phyloP scores from a whole-genome alignment of 2,113 vertebrate species.

The Zosterops borbonicus region DNA sequence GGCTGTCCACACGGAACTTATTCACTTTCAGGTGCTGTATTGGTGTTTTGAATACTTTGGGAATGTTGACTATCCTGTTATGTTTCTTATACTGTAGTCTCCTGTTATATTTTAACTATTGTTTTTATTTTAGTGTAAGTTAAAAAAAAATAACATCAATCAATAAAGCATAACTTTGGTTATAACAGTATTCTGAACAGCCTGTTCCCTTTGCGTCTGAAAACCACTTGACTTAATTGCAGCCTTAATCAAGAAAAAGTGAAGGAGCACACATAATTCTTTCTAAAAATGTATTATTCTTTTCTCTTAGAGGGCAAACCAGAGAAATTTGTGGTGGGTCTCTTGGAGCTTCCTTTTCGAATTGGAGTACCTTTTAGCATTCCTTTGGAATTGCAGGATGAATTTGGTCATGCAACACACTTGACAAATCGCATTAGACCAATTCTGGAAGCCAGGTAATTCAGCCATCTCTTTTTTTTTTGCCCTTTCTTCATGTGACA shows the following conservation, averaged over 20 bases:
- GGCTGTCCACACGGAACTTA: not conserved
- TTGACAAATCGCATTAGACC: slow-evolving; percentile 73
- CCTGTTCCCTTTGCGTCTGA: not conserved
- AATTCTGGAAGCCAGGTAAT: slow-evolving; percentile 80
- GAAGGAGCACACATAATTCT: not conserved
- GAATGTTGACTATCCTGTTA: not conserved
- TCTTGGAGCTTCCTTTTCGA: slow-evolving; percentile 70
- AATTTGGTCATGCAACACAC: slow-evolving; percentile 77
- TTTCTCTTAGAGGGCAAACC: slow-evolving; percentile 83
- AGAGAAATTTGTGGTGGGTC: slow-evolving; percentile 76
- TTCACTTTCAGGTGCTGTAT: not conserved
- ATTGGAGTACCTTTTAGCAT: slow-evolving; percentile 86
- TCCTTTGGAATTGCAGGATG: slow-evolving; percentile 83
- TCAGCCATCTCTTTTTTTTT: not conserved
- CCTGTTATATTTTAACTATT: not conserved
- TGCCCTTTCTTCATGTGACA: not conserved
- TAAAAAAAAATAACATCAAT: not conserved
- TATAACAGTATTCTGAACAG: not conserved
- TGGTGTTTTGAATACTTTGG: not conserved
- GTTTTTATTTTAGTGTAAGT: not conserved
- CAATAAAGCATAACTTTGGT: not conserved
- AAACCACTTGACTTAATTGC: not conserved
- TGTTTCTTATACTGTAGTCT: not conserved
- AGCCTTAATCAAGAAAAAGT: not conserved
- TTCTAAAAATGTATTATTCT: not conserved